Evolutionary conservation across 2,113 vertebrate species (phyloP).

Genomic region (Oriolus oriolus): DNA sequence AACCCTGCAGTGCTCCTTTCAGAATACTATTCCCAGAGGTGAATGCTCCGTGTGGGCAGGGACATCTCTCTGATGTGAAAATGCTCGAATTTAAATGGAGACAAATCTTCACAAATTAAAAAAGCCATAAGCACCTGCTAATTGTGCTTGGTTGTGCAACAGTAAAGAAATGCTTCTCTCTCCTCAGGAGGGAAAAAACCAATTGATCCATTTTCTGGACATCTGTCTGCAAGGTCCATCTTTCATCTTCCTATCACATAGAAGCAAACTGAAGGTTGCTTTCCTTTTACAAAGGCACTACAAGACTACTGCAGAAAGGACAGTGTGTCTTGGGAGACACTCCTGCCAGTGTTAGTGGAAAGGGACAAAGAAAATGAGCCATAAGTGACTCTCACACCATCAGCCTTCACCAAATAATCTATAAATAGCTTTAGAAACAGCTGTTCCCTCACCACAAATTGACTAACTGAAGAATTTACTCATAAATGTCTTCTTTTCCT

Average conservation of each 20-base stretch:
- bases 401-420: neutral
- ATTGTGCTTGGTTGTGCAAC: neutral
- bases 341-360: neutral
- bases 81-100: neutral
- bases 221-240: neutral
- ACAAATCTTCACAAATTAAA: neutral
- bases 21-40: neutral
- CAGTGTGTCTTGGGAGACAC: neutral
- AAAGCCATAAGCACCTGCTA: neutral
- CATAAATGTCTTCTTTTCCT: neutral
- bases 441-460: neutral
- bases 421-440: neutral
- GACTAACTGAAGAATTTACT: neutral
- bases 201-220: neutral
- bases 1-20: neutral
- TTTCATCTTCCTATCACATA: neutral
- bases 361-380: neutral
- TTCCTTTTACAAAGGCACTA: neutral
- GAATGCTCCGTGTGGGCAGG: neutral
- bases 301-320: neutral
- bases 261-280: neutral
- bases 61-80: neutral
- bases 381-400: neutral
- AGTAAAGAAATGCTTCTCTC: neutral
- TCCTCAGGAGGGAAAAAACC: neutral